Evolutionary conservation across 2,113 vertebrate species (phyloP), one percentile per base, ranked within the genome.

Genomic region (Menura novaehollandiae): DNA sequence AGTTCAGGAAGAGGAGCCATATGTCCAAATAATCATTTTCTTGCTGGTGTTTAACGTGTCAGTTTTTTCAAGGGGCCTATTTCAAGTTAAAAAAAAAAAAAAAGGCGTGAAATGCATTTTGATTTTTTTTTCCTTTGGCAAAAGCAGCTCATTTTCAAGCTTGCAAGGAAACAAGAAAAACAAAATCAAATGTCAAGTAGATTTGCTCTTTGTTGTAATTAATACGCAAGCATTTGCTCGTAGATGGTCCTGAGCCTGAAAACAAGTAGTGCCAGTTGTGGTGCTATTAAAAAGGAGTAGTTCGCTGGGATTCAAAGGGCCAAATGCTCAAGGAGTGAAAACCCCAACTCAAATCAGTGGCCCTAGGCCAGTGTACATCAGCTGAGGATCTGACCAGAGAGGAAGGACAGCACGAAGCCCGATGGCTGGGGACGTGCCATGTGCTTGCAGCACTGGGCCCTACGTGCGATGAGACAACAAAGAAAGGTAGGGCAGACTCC

Each of bases 151-250:
- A 69, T 96, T 96, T 96, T 96, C 90, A 96, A 97, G 92, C 92
- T 92, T 92, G 91, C 80, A 84, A 94, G 69, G 69, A 89, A 96
- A 96, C 74, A 93, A 91, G 96, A 97, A 96, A 96, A 97, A 97
- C 96, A 96, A 96, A 96, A 95, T 95, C 96, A 97, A 97, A 97
- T 95, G 95, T 97, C 96, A 97, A 96, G 92, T 95, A 96, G 96
- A 96, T 94, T 93, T 97, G 96, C 95, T 96, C 90, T 96, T 96
- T 96, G 95, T 93, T 97, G 96, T 94, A 97, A 97, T 95, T 95
- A 96, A 96, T 94, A 97, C 88, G 1, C 85, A 95, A 94, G 95
- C 94, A 77, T 85, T 93, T 5, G 24, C 91, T 88, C 1, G 51
- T 94, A 93, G 85, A 95, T 47, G 85, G 92, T 95, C 88, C 85